Percentiles rank a stretch among this genome's conserved stretches.
Evolutionary conservation across 2,888 invertebrate species (phyloP).

Genomic region (Catotricha subobsoleta): DNA sequence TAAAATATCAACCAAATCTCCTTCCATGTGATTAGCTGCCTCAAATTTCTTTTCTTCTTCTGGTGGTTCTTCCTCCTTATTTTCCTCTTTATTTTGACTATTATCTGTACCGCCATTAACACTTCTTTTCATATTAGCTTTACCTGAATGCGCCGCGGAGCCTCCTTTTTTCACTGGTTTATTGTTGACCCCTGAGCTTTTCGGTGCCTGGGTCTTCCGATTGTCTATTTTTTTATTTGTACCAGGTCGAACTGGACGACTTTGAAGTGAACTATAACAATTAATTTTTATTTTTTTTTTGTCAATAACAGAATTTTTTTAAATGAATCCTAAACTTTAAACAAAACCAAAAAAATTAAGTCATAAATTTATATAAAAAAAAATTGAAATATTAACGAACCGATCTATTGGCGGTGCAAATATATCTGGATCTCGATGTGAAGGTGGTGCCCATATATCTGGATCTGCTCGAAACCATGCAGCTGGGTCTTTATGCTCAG

Average conservation of each 20-base stretch:
- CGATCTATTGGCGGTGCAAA: constrained; percentile 57
- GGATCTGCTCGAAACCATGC: constrained; percentile 50
- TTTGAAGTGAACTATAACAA: background rate
- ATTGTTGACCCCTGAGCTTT: background rate
- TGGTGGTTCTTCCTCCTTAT: constrained; percentile 35
- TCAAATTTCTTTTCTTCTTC: constrained; percentile 76
- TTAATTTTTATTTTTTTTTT: background rate
- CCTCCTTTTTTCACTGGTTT: background rate
- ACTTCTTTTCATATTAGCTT: constrained; percentile 7
- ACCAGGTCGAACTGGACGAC: background rate
- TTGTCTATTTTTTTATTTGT: background rate
- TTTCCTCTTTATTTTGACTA: constrained; percentile 39
- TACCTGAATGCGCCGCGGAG: background rate
- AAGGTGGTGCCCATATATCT: constrained; percentile 55
- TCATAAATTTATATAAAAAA: background rate
- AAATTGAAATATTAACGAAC: background rate
- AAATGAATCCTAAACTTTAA: background rate
- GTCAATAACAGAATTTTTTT: background rate
- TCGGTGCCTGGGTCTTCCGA: background rate
- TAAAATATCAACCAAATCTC: constrained; percentile 82
- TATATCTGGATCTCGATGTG: constrained; percentile 56
- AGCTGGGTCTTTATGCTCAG: constrained; percentile 23
- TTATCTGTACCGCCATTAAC: constrained; percentile 16
- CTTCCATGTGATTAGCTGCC: constrained; percentile 57
- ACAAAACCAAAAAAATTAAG: background rate